phyloP scores from a whole-genome alignment of 1,140 invertebrate species.

The Eubasilissa regina region DNA sequence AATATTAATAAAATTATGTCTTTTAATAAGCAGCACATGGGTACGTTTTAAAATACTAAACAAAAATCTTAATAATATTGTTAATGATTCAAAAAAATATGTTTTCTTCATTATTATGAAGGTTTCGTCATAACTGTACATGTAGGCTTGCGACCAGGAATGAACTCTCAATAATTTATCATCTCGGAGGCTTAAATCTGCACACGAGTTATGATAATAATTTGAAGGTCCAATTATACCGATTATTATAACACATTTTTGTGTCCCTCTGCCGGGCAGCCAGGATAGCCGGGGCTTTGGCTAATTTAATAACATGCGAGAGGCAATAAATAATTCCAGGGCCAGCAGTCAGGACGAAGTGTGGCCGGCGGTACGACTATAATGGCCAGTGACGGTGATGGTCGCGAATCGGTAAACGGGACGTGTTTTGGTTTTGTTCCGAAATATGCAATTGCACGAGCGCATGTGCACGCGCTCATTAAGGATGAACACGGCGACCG shows the following conservation, averaged over 20 bases:
- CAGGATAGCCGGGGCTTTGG: constrained; percentile 30
- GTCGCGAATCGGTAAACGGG: background rate
- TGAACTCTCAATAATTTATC: no score
- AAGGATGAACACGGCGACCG: no score
- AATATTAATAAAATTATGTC: no score
- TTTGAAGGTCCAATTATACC: constrained; percentile 31
- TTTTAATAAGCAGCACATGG: no score
- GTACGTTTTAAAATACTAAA: no score
- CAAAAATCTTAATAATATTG: no score
- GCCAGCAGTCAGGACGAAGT: background rate
- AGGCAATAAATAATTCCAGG: constrained; percentile 50
- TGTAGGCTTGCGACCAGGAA: no score
- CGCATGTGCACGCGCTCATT: no score
- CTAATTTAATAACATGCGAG: constrained; percentile 54
- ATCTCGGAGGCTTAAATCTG: constrained; percentile 28
- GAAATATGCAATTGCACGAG: no score
- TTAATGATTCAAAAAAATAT: no score
- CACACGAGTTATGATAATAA: constrained; percentile 20
- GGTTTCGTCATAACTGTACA: no score
- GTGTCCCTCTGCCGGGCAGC: background rate
- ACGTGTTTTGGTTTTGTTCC: background rate
- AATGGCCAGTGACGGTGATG: background rate
- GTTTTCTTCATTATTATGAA: no score
- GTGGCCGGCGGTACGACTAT: background rate
- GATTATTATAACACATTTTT: constrained; percentile 51